Evolutionary conservation across 1,140 invertebrate genomes (phyloP), one percentile per base, ranked within the genome.

Genomic region (Pogonomyrmex barbatus): DNA sequence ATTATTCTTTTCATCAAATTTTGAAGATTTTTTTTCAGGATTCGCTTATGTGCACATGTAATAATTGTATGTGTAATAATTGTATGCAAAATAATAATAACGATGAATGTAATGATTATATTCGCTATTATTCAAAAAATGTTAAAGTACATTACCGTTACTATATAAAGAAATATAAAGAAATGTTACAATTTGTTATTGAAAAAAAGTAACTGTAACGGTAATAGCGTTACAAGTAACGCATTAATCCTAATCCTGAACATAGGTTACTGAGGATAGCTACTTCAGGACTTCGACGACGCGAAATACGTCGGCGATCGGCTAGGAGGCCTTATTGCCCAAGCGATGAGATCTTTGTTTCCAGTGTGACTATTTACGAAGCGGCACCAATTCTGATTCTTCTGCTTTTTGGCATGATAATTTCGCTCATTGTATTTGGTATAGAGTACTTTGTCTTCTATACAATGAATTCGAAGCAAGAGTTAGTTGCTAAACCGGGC

Each of bases 331-430:
- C 90, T 39, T 88, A 85, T 52, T 91, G 89, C 4, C 47, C 87
- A 4, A 65, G 33, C 39, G 73, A 85, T 2, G 65, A 56, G 10
- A 33, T 50, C 1, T 78, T 83, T 9, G 70, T 87, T 12, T 77
- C 86, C 4, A 89, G 88, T 14, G 78, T 91, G 0, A 86, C 90
- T 3, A 91, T 91, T 14, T 67, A 83, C 10, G 90, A 91, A 70
- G 45, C 56, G 6, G 62, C 71, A 12, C 88, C 90, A 9, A 85
- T 91, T 3, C 30, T 91, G 45, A n/a, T 91, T 60, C 36, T 91
- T 33, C 76, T 91, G 24, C 3, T 84, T 2, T 24, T 73, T 6
- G 90, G 90, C 1, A 83, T 90, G 4, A 9, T 45, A 39, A 4
- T 90, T n/a, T 89, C 90, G 24, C 10, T 81, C 9, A 33, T 90